Percentiles rank a stretch among this genome's conserved stretches.
Evolutionary conservation across 1,140 invertebrate genomes (phyloP).

Genomic region (Solenopsis invicta): DNA sequence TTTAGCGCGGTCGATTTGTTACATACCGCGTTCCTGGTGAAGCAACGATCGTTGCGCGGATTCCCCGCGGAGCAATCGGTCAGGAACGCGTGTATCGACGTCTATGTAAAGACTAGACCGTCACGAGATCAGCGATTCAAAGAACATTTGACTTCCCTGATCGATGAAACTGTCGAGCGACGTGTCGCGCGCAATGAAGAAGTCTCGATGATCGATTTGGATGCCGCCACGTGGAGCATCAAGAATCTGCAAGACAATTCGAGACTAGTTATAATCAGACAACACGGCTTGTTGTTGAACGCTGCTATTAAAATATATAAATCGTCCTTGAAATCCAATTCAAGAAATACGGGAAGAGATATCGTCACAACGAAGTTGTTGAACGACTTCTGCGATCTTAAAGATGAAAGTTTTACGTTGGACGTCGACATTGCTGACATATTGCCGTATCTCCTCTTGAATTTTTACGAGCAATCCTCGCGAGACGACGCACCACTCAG

Average conservation of each 20-base stretch:
- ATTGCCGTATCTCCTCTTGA: slow-evolving; percentile 78
- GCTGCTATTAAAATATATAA: slow-evolving; percentile 40
- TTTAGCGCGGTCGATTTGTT: slow-evolving; percentile 89
- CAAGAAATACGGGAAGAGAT: slow-evolving; percentile 18
- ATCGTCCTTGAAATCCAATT: background rate
- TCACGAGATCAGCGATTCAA: slow-evolving; percentile 79
- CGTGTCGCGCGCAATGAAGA: background rate
- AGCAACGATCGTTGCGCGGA: slow-evolving; percentile 89
- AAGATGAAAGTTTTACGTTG: slow-evolving; percentile 15
- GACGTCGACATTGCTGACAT: slow-evolving; percentile 66
- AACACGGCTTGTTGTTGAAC: slow-evolving; percentile 80
- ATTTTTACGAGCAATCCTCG: slow-evolving; percentile 82
- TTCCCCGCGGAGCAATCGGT: slow-evolving; percentile 87
- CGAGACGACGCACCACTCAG: slow-evolving; percentile 72
- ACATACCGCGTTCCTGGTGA: slow-evolving; percentile 89
- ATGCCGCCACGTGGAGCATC: slow-evolving; percentile 76
- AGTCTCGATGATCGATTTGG: slow-evolving; percentile 62
- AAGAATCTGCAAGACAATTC: slow-evolving; percentile 80
- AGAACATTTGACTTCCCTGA: slow-evolving; percentile 72
- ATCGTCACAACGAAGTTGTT: slow-evolving; percentile 64
- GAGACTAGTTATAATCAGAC: slow-evolving; percentile 78
- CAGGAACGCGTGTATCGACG: slow-evolving; percentile 88
- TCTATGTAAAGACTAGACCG: slow-evolving; percentile 90
- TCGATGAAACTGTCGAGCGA: slow-evolving; percentile 71
- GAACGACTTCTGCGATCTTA: slow-evolving; percentile 75